These are phyloP conservation scores for Drosophila nr. fundita DNA, from an alignment of 2,888 invertebrate species.

Conservation along the genomic window DNA sequence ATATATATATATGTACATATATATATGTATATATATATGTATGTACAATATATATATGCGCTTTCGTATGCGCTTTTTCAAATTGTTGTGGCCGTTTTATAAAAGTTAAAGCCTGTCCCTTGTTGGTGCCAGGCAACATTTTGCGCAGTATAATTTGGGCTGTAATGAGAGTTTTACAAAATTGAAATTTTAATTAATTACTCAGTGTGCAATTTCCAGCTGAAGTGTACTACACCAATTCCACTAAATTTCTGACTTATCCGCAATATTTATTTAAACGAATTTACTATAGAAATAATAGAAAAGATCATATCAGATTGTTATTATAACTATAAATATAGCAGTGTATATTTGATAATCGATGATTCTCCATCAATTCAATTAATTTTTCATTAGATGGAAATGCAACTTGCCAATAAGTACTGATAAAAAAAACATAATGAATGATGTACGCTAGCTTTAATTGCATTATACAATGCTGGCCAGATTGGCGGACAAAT, in stretches of 20 bases:
- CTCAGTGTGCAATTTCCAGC: background rate
- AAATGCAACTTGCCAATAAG: constrained; percentile 22
- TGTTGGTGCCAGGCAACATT: constrained; percentile 15
- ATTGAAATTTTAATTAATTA: constrained; percentile 2
- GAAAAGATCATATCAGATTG: no score
- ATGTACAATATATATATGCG: background rate
- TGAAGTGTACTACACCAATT: background rate
- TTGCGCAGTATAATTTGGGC: constrained; percentile 9
- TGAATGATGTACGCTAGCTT: constrained; percentile 30
- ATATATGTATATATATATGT: background rate
- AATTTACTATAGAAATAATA: background rate
- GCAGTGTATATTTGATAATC: constrained; percentile 1
- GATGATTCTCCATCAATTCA: background rate
- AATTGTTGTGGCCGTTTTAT: background rate
- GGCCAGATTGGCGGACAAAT: background rate
- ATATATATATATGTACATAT: constrained; percentile 6
- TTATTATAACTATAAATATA: background rate
- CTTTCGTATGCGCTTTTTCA: constrained; percentile 1
- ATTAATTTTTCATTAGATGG: background rate
- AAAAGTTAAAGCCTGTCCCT: constrained; percentile 2
- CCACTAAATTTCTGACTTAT: background rate
- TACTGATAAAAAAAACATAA: constrained; percentile 33
- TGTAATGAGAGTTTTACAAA: background rate
- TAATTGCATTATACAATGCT: constrained; percentile 32
- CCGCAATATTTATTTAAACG: background rate